Base-by-base conservation (phyloP, 2,888 invertebrate genomes). In the Xestia sexstrigata region DNA sequence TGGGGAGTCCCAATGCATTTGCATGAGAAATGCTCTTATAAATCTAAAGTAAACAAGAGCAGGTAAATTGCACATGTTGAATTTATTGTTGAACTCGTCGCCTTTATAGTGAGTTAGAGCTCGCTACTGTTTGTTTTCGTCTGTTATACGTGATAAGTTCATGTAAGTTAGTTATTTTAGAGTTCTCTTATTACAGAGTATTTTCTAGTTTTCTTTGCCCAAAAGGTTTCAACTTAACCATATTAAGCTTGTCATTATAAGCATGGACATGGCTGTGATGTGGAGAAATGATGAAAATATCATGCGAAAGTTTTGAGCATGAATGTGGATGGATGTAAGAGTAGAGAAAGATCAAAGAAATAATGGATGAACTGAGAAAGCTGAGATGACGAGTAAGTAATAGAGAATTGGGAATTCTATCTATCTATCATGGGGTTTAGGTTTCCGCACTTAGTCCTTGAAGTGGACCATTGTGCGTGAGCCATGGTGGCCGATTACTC, bases 21-120 rank as follows among this genome's bases (percentile, higher is more conserved):
- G 84, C 89, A 91, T 91, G 90, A 91, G 86, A 87, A 89, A 89
- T 87, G 87, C 83, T 83, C 84, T 81, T 87, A 89, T 91, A 90
- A 90, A 91, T 91, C 89, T 85, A 84, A 83, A 89, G 89, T 84
- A 86, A 89, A 86, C 86, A 87, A 62, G 74, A 62, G 76, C 88
- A 89, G 90, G 91, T 89, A 89, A 90, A 90, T 88, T 90, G 89
- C 88, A 89, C 89, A 85, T 86, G 86, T 82, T 87, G 78, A 87
- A 90, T 90, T 89, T 90, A 90, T 90, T 87, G 88, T 86, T 84
- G 79, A 67, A 82, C 74, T 79, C 81, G 83, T 84, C 81, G 87
- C 85, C 81, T 90, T 83, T 78, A 52, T 62, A 62, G 63, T 74
- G 80, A 86, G 78, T 84, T 83, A 77, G 74, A 26, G 58, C 62